Evolutionary conservation across 2,113 vertebrate genomes (phyloP).

Genomic region (Tor tambroides): DNA sequence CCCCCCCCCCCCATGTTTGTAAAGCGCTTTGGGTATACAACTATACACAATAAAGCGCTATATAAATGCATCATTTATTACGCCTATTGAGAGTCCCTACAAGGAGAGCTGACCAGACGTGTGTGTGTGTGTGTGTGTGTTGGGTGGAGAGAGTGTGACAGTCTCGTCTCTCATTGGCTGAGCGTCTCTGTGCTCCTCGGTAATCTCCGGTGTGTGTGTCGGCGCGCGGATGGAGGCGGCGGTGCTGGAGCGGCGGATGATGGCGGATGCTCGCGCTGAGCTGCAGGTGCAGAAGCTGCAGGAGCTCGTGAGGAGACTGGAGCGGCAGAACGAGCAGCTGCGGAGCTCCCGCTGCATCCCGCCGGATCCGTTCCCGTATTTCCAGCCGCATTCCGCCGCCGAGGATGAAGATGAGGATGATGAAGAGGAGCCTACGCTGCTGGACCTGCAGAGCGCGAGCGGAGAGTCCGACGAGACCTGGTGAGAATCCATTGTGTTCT

Average conservation of each 20-base stretch:
- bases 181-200: slow-evolving; percentile 15
- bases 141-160: slow-evolving; percentile 9
- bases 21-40: too few relatives aligned
- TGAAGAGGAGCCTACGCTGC: slow-evolving; percentile 84
- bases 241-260: slow-evolving; percentile 60
- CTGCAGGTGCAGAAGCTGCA: slow-evolving; percentile 93
- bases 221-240: slow-evolving; percentile 68
- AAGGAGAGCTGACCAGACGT: too few relatives aligned
- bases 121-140: not conserved
- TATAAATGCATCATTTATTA: too few relatives aligned
- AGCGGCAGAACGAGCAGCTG: slow-evolving; percentile 88
- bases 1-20: too few relatives aligned
- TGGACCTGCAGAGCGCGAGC: slow-evolving; percentile 81
- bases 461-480: slow-evolving; percentile 84
- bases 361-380: slow-evolving; percentile 78
- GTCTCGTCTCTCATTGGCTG: slow-evolving; percentile 36
- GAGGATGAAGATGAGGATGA: slow-evolving; percentile 40
- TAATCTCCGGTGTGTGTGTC: not conserved
- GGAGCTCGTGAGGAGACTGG: slow-evolving; percentile 88
- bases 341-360: slow-evolving; percentile 72
- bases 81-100: too few relatives aligned
- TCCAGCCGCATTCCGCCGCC: slow-evolving; percentile 68
- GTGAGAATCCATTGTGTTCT: slow-evolving; percentile 66
- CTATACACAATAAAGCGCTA: too few relatives aligned
- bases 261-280: slow-evolving; percentile 80